Evolutionary conservation across 2,888 invertebrate species (phyloP).

Genomic region (Steinernema hermaphroditum): DNA sequence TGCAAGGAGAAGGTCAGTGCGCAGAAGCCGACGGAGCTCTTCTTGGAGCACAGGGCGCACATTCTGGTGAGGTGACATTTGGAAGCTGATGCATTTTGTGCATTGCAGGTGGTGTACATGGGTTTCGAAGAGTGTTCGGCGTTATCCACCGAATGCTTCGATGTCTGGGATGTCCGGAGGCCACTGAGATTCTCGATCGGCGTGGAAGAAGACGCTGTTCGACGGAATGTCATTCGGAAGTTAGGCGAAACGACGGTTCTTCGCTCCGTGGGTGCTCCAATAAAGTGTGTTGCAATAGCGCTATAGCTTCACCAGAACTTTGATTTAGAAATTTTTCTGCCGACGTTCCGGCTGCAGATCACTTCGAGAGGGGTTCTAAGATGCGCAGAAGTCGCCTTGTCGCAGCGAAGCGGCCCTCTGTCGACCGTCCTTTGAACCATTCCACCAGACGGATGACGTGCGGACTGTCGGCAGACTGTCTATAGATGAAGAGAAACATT

Average conservation of each 20-base stretch:
- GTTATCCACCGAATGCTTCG: not conserved
- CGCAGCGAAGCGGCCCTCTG: not conserved
- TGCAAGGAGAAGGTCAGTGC: not conserved
- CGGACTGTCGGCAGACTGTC: not conserved
- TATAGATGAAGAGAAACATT: not conserved
- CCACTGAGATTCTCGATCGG: not conserved
- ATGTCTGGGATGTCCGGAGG: conserved; percentile 11
- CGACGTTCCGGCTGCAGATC: not conserved
- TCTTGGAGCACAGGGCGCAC: not conserved
- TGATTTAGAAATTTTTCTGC: not conserved
- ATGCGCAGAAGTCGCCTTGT: too few relatives aligned
- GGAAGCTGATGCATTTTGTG: not conserved
- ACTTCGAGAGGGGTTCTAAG: too few relatives aligned
- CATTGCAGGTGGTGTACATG: not conserved
- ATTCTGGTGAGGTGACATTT: not conserved
- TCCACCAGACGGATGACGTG: not conserved
- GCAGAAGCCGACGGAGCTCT: not conserved
- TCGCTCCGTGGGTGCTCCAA: not conserved
- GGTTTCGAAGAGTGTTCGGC: conserved; percentile 25
- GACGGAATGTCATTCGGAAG: not conserved
- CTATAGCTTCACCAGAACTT: not conserved
- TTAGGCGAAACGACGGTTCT: not conserved
- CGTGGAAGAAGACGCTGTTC: not conserved
- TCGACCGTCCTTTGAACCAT: not conserved
- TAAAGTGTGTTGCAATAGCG: not conserved